Conservation (phyloP, 2,888 invertebrate genomes). For the Polylopha cassiicola region DNA sequence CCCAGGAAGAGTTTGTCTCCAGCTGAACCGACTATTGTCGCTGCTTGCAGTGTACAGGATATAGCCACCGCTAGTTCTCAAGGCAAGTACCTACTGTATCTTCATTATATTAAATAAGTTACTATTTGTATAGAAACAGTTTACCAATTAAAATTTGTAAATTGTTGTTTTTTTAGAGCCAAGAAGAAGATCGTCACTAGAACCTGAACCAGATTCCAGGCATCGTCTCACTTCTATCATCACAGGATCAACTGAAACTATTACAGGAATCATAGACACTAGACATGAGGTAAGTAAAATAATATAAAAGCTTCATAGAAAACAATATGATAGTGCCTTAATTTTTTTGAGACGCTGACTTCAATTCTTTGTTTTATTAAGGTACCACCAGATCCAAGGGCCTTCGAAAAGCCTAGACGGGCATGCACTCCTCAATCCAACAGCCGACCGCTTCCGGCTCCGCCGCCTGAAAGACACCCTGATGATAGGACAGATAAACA, state of each 20-base stretch:
- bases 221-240: conserved; percentile 75
- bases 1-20: conserved; percentile 77
- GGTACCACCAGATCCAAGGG: conserved; percentile 68
- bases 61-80: conserved; percentile 51
- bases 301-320: background rate
- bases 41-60: conserved; percentile 65
- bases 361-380: conserved; percentile 30
- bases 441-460: conserved; percentile 63
- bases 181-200: conserved; percentile 60
- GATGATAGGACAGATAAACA: conserved; percentile 31
- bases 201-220: conserved; percentile 65
- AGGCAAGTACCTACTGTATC: conserved; percentile 31
- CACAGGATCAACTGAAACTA: conserved; percentile 84
- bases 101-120: background rate
- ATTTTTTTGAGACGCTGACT: too few species aligned
- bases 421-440: conserved; percentile 68
- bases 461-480: conserved; percentile 49
- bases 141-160: too few species aligned
- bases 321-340: too few species aligned
- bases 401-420: conserved; percentile 66
- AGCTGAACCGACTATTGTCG: conserved; percentile 49
- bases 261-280: conserved; percentile 83
- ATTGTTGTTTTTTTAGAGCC: conserved; percentile 41
- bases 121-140: too few species aligned
- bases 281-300: conserved; percentile 62